Evolutionary conservation across 2,888 invertebrate genomes (phyloP).

Genomic region (Plebejus anna): DNA sequence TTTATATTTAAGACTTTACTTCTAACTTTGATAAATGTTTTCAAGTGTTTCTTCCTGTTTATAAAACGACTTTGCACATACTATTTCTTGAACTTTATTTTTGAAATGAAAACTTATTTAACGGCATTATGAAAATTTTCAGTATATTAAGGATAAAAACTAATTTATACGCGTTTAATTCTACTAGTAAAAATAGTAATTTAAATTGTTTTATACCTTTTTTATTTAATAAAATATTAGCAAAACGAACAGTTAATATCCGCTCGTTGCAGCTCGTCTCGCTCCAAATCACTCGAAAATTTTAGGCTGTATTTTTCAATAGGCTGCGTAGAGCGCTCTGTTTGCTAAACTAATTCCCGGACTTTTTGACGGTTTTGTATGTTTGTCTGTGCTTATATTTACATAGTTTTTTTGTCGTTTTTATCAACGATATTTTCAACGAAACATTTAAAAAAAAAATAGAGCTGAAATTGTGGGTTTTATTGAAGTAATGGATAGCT

Average conservation of each 20-base stretch:
- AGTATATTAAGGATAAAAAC: too few species aligned
- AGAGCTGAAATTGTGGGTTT: not conserved
- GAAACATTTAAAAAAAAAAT: not conserved
- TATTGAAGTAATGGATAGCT: too few species aligned
- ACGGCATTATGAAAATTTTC: not conserved
- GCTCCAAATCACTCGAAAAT: not conserved
- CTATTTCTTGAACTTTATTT: not conserved
- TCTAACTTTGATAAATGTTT: not conserved
- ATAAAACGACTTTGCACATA: not conserved
- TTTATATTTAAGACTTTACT: not conserved
- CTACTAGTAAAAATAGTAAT: too few species aligned
- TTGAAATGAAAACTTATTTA: not conserved
- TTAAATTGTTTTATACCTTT: too few species aligned
- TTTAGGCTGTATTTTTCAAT: conserved; percentile 11
- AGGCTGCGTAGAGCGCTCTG: not conserved
- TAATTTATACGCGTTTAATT: too few species aligned
- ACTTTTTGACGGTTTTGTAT: not conserved
- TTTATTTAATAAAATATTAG: not conserved
- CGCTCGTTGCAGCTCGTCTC: not conserved
- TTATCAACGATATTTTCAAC: not conserved
- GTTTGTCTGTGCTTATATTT: not conserved
- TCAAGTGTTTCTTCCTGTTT: not conserved
- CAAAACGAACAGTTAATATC: not conserved
- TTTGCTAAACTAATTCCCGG: not conserved
- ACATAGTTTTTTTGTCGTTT: not conserved